A percentile compares a stretch with the other conserved stretches of the same genome.
Conservation (phyloP, 2,797 vertebrate species). For the Ptychobarbus kaznakovi region DNA sequence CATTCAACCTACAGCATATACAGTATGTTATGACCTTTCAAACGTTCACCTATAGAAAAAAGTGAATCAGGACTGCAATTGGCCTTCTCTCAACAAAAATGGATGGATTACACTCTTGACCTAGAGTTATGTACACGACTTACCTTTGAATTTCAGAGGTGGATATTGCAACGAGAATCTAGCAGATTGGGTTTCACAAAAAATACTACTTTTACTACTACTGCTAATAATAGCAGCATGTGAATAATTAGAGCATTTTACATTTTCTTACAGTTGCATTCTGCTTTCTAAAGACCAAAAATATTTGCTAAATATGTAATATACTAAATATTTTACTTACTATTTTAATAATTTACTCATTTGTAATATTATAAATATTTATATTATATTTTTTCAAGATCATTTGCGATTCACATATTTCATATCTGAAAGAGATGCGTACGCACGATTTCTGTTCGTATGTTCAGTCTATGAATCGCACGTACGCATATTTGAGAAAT, state of each 20-base stretch:
- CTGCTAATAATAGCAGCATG: background rate
- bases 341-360: background rate
- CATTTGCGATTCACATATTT: too few species aligned
- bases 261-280: background rate
- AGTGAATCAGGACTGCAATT: background rate
- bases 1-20: background rate
- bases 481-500: too few species aligned
- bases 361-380: too few species aligned
- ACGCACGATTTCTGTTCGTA: too few species aligned
- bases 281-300: background rate
- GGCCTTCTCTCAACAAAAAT: background rate
- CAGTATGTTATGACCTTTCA: background rate
- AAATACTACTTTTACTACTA: background rate
- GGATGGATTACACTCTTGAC: background rate
- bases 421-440: too few species aligned
- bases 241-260: background rate
- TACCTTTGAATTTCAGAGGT: too few species aligned
- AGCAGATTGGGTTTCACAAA: background rate
- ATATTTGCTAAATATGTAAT: too few species aligned
- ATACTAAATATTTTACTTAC: background rate
- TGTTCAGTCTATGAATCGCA: too few species aligned
- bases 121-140: background rate
- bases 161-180: background rate
- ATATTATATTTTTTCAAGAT: too few species aligned
- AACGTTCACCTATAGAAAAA: background rate